These are phyloP conservation scores for Anniella stebbinsi DNA, from an alignment of 2,797 vertebrate species.

Conservation along the genomic window DNA sequence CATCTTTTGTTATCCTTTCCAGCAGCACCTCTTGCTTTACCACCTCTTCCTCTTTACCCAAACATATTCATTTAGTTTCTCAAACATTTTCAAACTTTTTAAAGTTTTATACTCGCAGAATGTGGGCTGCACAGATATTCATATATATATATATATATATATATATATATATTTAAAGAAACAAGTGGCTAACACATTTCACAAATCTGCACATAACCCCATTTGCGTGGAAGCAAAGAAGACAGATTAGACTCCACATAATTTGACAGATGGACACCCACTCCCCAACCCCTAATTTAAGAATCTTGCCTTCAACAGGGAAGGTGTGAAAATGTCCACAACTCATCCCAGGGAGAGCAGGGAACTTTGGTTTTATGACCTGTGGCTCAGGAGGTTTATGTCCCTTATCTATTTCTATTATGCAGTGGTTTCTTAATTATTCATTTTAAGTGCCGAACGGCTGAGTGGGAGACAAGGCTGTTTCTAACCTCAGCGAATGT, in stretches of 20 bases:
- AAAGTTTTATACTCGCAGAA: not conserved
- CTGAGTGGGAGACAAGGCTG: not conserved
- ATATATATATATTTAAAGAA: not conserved
- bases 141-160: no score
- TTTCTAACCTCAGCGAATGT: not conserved
- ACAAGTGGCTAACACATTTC: not conserved
- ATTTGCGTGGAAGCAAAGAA: no score
- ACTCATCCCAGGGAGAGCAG: not conserved
- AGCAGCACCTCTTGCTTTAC: not conserved
- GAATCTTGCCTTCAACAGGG: not conserved
- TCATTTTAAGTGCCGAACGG: conserved; percentile 37
- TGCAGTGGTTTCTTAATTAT: conserved; percentile 30
- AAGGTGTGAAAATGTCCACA: not conserved
- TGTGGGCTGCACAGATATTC: not conserved
- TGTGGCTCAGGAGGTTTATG: not conserved
- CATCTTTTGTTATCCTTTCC: not conserved
- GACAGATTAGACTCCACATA: not conserved
- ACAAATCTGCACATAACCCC: no score
- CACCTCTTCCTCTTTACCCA: not conserved
- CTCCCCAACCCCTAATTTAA: not conserved
- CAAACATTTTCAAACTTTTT: no score
- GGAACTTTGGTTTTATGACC: not conserved
- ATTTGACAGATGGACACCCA: not conserved
- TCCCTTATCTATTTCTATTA: conserved; percentile 16
- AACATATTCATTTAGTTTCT: not conserved